A percentile compares a stretch with the other conserved stretches of the same genome.
Conservation (phyloP, 2,888 invertebrate genomes). For the Cosmia trapezina region DNA sequence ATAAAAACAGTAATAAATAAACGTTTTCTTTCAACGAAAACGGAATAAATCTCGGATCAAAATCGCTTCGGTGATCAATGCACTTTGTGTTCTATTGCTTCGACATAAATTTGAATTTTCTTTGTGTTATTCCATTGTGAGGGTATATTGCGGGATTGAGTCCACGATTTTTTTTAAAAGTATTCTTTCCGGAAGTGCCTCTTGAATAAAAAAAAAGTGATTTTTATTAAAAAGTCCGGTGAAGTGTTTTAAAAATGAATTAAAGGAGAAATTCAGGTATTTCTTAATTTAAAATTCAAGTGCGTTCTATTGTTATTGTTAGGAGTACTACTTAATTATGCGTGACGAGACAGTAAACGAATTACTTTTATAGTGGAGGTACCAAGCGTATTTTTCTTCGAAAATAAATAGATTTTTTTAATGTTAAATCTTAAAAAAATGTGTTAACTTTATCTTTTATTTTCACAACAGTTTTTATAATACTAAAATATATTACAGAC, state of each 20-base stretch:
- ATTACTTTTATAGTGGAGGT: slow-evolving; percentile 11
- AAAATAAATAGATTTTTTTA: slow-evolving; percentile 7
- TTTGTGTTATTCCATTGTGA: slow-evolving; percentile 49
- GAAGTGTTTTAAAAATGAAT: slow-evolving; percentile 8
- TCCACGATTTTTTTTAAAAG: slow-evolving; percentile 9
- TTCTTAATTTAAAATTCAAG: slow-evolving; percentile 41
- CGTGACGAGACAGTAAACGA: slow-evolving; percentile 12
- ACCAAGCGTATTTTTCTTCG: not conserved
- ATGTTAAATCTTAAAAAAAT: not conserved
- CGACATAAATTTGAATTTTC: slow-evolving; percentile 45
- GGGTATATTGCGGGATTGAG: slow-evolving; percentile 28
- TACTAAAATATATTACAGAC: not conserved
- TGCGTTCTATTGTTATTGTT: not conserved
- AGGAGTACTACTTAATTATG: slow-evolving; percentile 50
- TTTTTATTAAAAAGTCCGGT: not conserved
- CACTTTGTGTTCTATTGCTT: slow-evolving; percentile 48
- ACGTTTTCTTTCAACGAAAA: slow-evolving; percentile 21
- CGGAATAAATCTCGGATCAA: slow-evolving; percentile 37
- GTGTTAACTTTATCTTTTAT: not conserved
- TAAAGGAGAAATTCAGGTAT: not conserved
- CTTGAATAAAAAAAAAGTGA: not conserved
- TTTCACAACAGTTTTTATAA: not conserved
- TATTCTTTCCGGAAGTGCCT: slow-evolving; percentile 33
- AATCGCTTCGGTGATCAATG: slow-evolving; percentile 30
- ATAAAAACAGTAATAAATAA: slow-evolving; percentile 52